Percentiles rank a stretch among this genome's conserved stretches.
Evolutionary conservation across 2,888 invertebrate genomes (phyloP).

Genomic region (Patella caerulea): DNA sequence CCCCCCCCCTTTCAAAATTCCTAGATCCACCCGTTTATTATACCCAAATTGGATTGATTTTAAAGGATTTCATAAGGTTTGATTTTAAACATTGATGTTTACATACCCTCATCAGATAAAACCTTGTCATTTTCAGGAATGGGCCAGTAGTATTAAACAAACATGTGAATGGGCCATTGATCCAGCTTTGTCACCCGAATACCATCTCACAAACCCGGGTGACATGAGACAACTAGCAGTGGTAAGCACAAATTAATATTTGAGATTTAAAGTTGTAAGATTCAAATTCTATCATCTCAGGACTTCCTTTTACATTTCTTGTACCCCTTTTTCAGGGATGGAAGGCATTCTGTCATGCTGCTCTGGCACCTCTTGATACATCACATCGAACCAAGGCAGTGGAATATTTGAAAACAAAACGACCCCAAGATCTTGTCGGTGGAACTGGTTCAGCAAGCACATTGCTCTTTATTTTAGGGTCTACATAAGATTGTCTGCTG

Average conservation of each 20-base stretch:
- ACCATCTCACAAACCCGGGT: slow-evolving; percentile 30
- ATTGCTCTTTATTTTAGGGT: slow-evolving; percentile 51
- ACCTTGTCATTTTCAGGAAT: slow-evolving; percentile 43
- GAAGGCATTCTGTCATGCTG: slow-evolving; percentile 56
- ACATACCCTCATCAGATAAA: too few relatives aligned
- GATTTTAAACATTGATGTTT: too few relatives aligned
- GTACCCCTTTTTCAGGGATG: slow-evolving; percentile 44
- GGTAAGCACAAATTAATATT: slow-evolving; percentile 24
- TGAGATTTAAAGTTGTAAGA: too few relatives aligned
- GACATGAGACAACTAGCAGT: slow-evolving; percentile 36
- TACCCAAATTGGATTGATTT: too few relatives aligned
- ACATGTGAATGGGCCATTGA: slow-evolving; percentile 49
- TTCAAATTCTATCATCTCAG: too few relatives aligned
- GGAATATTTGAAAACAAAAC: slow-evolving; percentile 45
- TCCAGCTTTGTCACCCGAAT: slow-evolving; percentile 40
- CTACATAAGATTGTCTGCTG: slow-evolving; percentile 31
- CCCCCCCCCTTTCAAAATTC: too few relatives aligned
- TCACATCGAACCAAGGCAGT: slow-evolving; percentile 47
- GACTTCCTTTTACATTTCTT: too few relatives aligned
- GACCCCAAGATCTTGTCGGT: slow-evolving; percentile 49
- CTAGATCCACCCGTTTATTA: too few relatives aligned
- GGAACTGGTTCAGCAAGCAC: slow-evolving; percentile 58
- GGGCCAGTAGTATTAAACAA: slow-evolving; percentile 50
- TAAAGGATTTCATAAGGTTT: too few relatives aligned
- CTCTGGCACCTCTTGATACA: slow-evolving; percentile 46